Percentiles rank a stretch among this genome's conserved stretches.
phyloP scores from a whole-genome alignment of 2,113 vertebrate genomes.

The Sula dactylatra region DNA sequence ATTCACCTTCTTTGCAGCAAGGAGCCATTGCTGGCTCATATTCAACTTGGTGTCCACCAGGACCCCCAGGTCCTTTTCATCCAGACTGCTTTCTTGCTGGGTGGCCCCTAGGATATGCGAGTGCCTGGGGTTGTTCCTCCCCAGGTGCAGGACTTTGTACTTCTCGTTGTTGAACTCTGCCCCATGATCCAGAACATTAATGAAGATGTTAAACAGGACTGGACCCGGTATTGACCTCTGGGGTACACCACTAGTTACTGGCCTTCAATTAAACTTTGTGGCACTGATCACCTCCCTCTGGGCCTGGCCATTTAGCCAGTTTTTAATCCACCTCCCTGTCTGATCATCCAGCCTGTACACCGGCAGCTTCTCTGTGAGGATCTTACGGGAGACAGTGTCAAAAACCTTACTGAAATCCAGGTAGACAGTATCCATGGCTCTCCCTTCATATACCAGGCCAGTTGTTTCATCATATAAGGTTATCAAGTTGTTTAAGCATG shows the following conservation, averaged over 20 bases:
- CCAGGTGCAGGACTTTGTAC: background rate
- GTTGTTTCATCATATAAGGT: background rate
- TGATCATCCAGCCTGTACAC: background rate
- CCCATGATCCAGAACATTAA: background rate
- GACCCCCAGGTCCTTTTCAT: background rate
- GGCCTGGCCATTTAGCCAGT: background rate
- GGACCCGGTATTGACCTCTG: background rate
- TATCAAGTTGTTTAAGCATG: background rate
- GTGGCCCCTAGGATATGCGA: background rate
- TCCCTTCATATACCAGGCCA: background rate
- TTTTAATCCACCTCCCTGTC: background rate
- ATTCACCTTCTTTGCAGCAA: background rate
- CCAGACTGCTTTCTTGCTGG: background rate
- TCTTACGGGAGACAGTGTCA: background rate
- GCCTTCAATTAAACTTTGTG: background rate
- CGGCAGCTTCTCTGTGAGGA: background rate
- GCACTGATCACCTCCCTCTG: background rate
- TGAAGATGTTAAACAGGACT: background rate
- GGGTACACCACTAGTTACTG: background rate
- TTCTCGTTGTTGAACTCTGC: background rate
- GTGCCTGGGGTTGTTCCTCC: background rate
- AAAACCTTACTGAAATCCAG: background rate
- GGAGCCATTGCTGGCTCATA: background rate
- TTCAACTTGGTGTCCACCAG: background rate
- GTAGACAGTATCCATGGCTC: accelerated